These are phyloP conservation scores for Coregonus ussuriensis DNA, from an alignment of 2,797 vertebrate genomes.

Conservation along the genomic window DNA sequence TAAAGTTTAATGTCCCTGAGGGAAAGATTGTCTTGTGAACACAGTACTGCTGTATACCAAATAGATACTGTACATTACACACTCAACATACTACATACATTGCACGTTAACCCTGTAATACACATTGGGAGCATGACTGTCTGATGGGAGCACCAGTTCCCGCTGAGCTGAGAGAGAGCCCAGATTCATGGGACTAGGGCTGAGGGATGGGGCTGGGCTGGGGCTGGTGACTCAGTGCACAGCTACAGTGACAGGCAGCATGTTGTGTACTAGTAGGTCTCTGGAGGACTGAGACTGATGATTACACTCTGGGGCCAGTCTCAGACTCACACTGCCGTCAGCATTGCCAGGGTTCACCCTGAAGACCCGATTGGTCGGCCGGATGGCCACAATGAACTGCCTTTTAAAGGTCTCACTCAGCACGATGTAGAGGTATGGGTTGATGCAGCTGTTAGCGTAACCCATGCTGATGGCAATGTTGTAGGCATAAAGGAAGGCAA, in stretches of 20 bases:
- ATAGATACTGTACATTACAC: too few species aligned
- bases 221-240: slow-evolving; percentile 42
- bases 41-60: too few species aligned
- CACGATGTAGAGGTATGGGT: slow-evolving; percentile 74
- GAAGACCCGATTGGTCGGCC: slow-evolving; percentile 51
- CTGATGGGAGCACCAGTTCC: neutral
- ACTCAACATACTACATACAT: too few species aligned
- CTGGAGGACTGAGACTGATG: slow-evolving; percentile 63
- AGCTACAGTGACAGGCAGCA: slow-evolving; percentile 37
- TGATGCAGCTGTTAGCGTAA: slow-evolving; percentile 78
- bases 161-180: neutral
- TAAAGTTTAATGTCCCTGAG: too few species aligned
- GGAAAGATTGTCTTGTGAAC: neutral
- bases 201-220: too few species aligned
- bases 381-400: slow-evolving; percentile 70
- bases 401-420: slow-evolving; percentile 75
- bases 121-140: neutral
- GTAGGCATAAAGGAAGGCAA: slow-evolving; percentile 70
- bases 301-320: slow-evolving; percentile 61
- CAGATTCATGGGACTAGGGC: neutral
- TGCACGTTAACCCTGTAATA: too few species aligned
- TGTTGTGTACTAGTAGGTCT: slow-evolving; percentile 49
- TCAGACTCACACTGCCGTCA: slow-evolving; percentile 66
- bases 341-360: slow-evolving; percentile 62
- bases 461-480: slow-evolving; percentile 76